These are phyloP conservation scores for Nasua narica DNA, from an alignment of 2,797 vertebrate species.

Conservation along the genomic window DNA sequence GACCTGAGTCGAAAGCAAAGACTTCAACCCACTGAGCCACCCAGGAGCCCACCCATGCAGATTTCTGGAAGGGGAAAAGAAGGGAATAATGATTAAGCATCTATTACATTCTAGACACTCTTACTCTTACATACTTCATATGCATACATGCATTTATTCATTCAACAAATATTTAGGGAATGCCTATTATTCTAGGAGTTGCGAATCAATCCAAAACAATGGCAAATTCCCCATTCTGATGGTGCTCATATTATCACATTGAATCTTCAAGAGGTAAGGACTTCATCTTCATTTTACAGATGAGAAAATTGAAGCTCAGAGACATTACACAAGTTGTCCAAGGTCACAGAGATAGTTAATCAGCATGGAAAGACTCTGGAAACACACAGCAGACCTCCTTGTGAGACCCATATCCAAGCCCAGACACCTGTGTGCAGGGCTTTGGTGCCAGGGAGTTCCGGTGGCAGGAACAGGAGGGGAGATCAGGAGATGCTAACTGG, in stretches of 20 bases:
- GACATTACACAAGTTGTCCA: neutral
- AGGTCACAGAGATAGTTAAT: neutral
- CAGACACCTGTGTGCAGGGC: neutral
- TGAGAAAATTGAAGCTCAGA: neutral
- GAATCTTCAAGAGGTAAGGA: neutral
- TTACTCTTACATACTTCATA: neutral
- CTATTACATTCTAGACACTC: neutral
- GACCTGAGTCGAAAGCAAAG: no score
- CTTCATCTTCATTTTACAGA: conserved; percentile 8
- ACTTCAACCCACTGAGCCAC: no score
- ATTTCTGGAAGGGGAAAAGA: neutral
- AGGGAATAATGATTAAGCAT: neutral
- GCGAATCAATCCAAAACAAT: neutral
- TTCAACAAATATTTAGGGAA: neutral
- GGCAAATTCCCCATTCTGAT: neutral
- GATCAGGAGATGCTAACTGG: neutral
- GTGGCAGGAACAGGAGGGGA: neutral
- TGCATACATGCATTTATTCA: neutral
- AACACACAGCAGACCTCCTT: neutral
- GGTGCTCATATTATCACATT: neutral
- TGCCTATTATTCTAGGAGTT: neutral
- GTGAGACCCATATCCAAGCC: neutral
- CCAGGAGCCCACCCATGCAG: neutral
- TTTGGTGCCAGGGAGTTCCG: neutral
- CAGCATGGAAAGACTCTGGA: neutral